Evolutionary conservation across 2,888 invertebrate genomes (phyloP), one percentile per base, ranked within the genome.

Genomic region (Gymnoscelis rufifasciata): DNA sequence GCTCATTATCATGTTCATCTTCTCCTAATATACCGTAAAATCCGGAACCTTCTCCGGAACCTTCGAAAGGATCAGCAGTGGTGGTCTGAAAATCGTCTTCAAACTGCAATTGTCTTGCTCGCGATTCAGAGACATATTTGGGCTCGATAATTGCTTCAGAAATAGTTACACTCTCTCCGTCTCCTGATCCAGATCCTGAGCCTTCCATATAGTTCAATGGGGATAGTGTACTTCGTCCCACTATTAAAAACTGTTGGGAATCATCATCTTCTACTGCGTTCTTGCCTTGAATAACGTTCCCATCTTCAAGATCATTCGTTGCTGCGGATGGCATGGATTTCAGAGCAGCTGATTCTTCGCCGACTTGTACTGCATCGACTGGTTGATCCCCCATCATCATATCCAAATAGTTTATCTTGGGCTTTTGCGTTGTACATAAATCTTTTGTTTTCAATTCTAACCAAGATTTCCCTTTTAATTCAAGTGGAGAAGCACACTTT

Each of bases 331-430:
- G 66, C 76, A 82, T 74, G 2, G 83, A 77, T 64, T 83, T 88
- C 28, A 88, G 65, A 14, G 80, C 81, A 13, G 69, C 73, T 1
- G 81, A 77, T 57, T 87, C 69, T 66, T 79, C 52, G 31, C 87
- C 72, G 59, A 89, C 58, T 58, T 70, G 52, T 53, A 80, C 62
- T 8, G 87, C 78, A 68, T 84, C 76, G 5, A 81, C 1, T 3
- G 92, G 89, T 64, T 92, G 88, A 61, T 93, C 93, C 42, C 90
- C 91, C 80, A 92, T 84, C 91, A 91, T 91, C 75, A 91, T 78
- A 53, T 91, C 91, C 56, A 90, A 79, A 38, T 83, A 80, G 48
- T 71, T 71, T 6, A 51, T 58, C 56, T 82, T 77, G 28, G 58
- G 51, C 69, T 71, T 80, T n/a, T 70, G 61, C 39, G 74, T 65